These are phyloP conservation scores for Tetragonula carbonaria DNA, from an alignment of 2,888 invertebrate genomes.

Conservation along the genomic window DNA sequence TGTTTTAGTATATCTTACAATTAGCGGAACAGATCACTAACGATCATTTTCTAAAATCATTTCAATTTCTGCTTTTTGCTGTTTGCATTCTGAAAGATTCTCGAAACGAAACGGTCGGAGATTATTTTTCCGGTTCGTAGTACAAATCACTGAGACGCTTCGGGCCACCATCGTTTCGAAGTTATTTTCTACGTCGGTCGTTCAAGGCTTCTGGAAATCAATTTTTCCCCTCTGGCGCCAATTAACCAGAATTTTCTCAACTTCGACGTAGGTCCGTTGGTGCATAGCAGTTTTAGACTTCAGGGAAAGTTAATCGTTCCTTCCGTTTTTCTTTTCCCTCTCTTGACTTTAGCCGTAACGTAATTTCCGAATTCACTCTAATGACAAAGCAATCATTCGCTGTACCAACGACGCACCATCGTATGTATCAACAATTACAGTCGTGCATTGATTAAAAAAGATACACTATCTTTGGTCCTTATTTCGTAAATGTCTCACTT, in stretches of 20 bases:
- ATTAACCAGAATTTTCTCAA: slow-evolving; percentile 67
- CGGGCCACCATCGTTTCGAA: slow-evolving; percentile 57
- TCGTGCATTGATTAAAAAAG: not conserved
- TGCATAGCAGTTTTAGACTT: slow-evolving; percentile 29
- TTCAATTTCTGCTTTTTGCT: not conserved
- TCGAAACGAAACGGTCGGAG: slow-evolving; percentile 28
- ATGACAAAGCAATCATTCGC: not conserved
- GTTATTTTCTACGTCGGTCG: slow-evolving; percentile 53
- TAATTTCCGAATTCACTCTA: slow-evolving; percentile 47
- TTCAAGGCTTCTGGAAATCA: slow-evolving; percentile 65
- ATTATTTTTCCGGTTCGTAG: slow-evolving; percentile 32
- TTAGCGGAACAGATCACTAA: not conserved
- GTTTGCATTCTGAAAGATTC: slow-evolving; percentile 19
- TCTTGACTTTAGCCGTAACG: slow-evolving; percentile 1
- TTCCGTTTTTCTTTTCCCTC: slow-evolving; percentile 36
- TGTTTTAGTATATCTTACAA: not conserved
- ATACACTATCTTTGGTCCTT: too few relatives aligned
- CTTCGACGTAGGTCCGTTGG: slow-evolving; percentile 68
- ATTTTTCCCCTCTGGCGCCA: slow-evolving; percentile 67
- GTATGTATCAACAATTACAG: too few relatives aligned
- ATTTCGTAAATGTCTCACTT: not conserved
- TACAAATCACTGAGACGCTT: slow-evolving; percentile 49
- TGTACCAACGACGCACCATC: too few relatives aligned
- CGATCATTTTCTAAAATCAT: too few relatives aligned
- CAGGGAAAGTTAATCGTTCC: slow-evolving; percentile 62